Base-by-base conservation (phyloP, 2,888 invertebrate species). In the Chrysodeixis includens region DNA sequence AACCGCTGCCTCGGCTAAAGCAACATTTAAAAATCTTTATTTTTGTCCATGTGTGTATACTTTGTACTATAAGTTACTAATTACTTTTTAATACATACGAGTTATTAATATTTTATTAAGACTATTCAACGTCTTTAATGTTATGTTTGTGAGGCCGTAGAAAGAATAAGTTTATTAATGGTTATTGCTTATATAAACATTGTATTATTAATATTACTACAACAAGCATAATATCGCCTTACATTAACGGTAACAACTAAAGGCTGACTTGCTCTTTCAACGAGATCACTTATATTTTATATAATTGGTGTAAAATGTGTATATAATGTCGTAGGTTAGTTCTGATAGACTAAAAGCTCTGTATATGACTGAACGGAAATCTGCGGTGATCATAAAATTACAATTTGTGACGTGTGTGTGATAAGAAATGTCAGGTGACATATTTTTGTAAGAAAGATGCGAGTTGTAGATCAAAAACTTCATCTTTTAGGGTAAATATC, bases 331-430 rank as follows among this genome's bases (percentile, higher is more conserved):
- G 66, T 69, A 76, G 68, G 62, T 69, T 62, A 74, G 73, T 66
- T 74, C 53, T 81, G 74, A 70, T 77, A 77, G 75, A 83, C 73
- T 69, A 76, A 68, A 81, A 65, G 72, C 74, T 83, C 83, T 83
- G 82, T 76, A 81, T 86, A 85, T 82, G 93, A 92, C 92, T 92
- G 91, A 92, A 66, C 78, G 74, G 79, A 82, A 88, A 87, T 85
- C 84, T 81, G 83, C 82, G 86, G 88, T 90, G 90, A 90, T 90
- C 86, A 69, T 88, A 87, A 84, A 81, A 79, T 86, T 81, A 78
- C 79, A 78, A 69, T 78, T 74, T 78, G 74, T 79, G 80, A 65
- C 57, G 22, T 22, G 66, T 65, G 49, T 62, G 61, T 68, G 55
- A 62, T 68, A 52, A 35, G 66, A 72, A 64, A 61, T 52, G 44